Percentiles rank a stretch among this genome's conserved stretches.
Evolutionary conservation across 2,888 invertebrate species (phyloP).

Genomic region (Agrilus biguttatus): DNA sequence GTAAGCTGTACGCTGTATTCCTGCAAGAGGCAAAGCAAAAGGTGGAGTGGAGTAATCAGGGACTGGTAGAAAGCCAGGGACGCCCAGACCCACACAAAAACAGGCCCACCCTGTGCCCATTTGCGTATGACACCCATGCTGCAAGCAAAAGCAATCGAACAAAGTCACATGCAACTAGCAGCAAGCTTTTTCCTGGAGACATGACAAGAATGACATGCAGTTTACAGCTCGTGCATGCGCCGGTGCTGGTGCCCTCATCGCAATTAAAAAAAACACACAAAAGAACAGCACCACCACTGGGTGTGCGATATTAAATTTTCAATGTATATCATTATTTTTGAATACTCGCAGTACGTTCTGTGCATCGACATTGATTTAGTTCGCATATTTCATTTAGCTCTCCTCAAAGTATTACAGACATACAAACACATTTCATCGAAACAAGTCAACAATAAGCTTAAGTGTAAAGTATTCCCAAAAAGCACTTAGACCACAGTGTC

Average conservation of each 20-base stretch:
- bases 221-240: conserved; percentile 27
- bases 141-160: conserved; percentile 7
- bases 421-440: too few species aligned
- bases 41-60: too few species aligned
- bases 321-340: neutral
- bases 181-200: conserved; percentile 6
- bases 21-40: conserved; percentile 48
- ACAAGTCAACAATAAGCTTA: too few species aligned
- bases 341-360: too few species aligned
- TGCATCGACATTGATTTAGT: too few species aligned
- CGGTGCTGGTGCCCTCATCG: conserved; percentile 34
- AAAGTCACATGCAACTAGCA: conserved; percentile 12
- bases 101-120: too few species aligned
- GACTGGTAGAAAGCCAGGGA: too few species aligned
- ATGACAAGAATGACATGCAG: conserved; percentile 16
- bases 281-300: neutral
- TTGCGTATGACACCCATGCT: neutral
- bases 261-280: conserved; percentile 13
- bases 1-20: conserved; percentile 97
- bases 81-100: conserved; percentile 1
- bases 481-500: too few species aligned
- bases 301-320: neutral
- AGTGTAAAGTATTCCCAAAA: too few species aligned
- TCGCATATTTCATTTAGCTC: too few species aligned
- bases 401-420: too few species aligned